Evolutionary conservation across 2,797 vertebrate species (phyloP).

Genomic region (Anableps anableps): DNA sequence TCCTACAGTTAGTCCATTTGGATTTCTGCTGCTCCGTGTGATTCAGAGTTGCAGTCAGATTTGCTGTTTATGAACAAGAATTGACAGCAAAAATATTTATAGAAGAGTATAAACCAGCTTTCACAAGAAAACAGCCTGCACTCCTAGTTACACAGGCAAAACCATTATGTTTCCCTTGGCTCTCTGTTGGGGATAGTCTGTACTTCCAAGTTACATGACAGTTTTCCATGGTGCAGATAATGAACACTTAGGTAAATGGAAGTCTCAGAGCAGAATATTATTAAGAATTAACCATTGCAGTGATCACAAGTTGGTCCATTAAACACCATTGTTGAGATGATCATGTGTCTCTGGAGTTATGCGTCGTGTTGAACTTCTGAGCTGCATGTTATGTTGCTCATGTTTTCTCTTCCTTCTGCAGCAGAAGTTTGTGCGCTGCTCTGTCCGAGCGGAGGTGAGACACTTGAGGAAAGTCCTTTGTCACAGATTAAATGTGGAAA

Average conservation of each 20-base stretch:
- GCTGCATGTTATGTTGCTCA: not conserved
- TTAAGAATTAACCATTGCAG: not conserved
- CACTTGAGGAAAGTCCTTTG: constrained; percentile 94
- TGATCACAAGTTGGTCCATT: not conserved
- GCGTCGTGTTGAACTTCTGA: not conserved
- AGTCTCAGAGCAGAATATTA: not conserved
- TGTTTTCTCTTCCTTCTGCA: constrained; percentile 62
- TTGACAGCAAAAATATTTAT: not conserved
- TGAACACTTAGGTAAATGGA: not conserved
- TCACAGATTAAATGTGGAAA: constrained; percentile 89
- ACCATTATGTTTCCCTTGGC: not conserved
- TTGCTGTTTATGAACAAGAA: constrained; percentile 2
- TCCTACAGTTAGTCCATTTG: not conserved
- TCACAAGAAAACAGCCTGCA: not conserved
- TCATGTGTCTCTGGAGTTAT: constrained; percentile 4
- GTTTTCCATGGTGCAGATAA: not conserved
- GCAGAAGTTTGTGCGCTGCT: constrained; percentile 97
- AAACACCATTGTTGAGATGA: not conserved
- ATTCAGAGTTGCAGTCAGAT: not conserved
- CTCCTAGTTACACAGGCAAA: constrained; percentile 10
- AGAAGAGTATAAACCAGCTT: constrained; percentile 2
- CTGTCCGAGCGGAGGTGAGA: constrained; percentile 91
- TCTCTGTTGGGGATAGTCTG: not conserved
- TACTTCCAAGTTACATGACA: not conserved
- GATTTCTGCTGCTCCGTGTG: constrained; percentile 13